Evolutionary conservation across 2,113 vertebrate species (phyloP).

Genomic region (Pandion haliaetus): DNA sequence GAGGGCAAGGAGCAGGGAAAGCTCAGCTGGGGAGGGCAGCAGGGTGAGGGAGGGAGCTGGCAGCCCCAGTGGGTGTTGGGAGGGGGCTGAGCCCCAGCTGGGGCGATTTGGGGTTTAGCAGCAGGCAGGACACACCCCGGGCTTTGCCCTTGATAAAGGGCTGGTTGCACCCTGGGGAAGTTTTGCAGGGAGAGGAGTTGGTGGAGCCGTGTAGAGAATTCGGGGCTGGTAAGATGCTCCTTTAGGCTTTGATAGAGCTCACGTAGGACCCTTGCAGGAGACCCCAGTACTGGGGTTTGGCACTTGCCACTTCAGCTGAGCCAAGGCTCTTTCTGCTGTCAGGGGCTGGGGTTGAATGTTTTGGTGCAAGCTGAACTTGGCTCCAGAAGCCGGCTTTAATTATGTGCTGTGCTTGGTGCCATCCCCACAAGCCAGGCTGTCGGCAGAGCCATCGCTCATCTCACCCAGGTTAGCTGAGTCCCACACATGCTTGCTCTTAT

Average conservation of each 20-base stretch:
- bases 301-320: not conserved
- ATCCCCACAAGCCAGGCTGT: not conserved
- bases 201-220: accelerated
- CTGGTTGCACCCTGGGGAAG: accelerated
- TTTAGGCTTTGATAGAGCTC: not conserved
- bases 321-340: not conserved
- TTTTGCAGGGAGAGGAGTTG: not conserved
- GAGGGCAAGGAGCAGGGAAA: not conserved
- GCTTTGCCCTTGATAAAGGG: not conserved
- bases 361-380: not conserved
- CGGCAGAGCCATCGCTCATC: not conserved
- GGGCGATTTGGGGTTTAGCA: not conserved
- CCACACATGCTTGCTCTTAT: not conserved
- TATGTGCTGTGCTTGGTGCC: accelerated
- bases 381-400: not conserved
- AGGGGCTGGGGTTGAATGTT: not conserved
- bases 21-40: not conserved
- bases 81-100: not conserved
- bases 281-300: accelerated
- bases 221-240: too few relatives aligned
- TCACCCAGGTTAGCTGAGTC: not conserved
- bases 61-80: not conserved
- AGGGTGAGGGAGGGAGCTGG: not conserved
- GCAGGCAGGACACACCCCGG: not conserved
- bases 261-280: accelerated